Percentiles rank a stretch among this genome's conserved stretches.
These are phyloP conservation scores for Octomys mimax DNA, from an alignment of 2,797 vertebrate genomes.

Conservation along the genomic window DNA sequence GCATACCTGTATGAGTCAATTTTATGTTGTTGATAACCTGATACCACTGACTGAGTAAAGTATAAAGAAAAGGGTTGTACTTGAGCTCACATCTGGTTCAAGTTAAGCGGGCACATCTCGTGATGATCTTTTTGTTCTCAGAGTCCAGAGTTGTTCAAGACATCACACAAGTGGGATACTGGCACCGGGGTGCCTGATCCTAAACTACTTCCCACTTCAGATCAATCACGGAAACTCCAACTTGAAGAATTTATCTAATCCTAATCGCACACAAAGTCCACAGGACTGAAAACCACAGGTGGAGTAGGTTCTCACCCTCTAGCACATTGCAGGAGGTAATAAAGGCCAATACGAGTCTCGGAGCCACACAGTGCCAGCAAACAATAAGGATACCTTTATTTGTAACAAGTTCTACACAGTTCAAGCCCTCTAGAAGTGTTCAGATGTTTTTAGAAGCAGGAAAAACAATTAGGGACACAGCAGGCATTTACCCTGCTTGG, in stretches of 20 bases:
- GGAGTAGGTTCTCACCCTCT: background rate
- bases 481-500: background rate
- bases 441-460: background rate
- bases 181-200: too few species aligned
- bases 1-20: background rate
- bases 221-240: too few species aligned
- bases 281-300: background rate
- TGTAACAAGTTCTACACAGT: background rate
- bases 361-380: background rate
- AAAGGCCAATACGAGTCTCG: background rate
- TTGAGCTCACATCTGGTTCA: background rate
- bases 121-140: background rate
- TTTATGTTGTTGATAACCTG: background rate
- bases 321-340: background rate
- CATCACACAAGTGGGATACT: background rate
- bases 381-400: background rate
- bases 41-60: background rate
- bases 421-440: background rate
- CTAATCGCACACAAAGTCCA: background rate
- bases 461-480: slow-evolving; percentile 36
- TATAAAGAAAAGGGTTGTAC: background rate
- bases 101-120: background rate
- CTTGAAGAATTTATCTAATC: background rate
- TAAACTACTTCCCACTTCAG: background rate
- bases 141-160: background rate